Evolutionary conservation across 2,113 vertebrate species (phyloP).

Genomic region (Cyphomyrus discorhynchus): DNA sequence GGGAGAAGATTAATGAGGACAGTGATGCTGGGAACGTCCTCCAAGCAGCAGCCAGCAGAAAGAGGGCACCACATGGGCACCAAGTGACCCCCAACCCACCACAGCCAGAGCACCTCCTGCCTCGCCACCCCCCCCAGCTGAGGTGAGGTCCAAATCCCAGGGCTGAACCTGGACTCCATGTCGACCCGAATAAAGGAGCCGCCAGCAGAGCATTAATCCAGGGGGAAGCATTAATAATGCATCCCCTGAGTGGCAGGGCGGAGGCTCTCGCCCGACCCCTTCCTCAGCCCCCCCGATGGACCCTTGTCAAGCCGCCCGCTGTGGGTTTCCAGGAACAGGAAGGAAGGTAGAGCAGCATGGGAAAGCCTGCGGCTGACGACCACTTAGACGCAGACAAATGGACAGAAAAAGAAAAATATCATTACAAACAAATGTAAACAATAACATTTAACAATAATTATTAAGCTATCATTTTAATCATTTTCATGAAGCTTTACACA

Average conservation of each 20-base stretch:
- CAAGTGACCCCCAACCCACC: conserved; percentile 52
- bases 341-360: background rate
- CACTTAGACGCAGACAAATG: background rate
- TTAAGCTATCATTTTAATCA: background rate
- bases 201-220: conserved; percentile 11
- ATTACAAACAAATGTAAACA: background rate
- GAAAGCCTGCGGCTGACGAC: background rate
- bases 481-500: background rate
- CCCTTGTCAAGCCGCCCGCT: background rate
- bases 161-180: conserved; percentile 18
- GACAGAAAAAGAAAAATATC: background rate
- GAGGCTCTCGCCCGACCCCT: background rate
- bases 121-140: conserved; percentile 26
- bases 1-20: conserved; percentile 43
- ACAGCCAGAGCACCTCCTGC: conserved; percentile 37
- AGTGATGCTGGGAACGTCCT: conserved; percentile 28
- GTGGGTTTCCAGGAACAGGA: background rate
- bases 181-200: background rate
- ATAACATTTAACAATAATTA: background rate
- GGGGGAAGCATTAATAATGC: conserved; percentile 25
- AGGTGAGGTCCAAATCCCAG: background rate
- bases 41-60: conserved; percentile 37
- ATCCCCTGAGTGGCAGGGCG: background rate
- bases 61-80: conserved; percentile 51
- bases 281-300: background rate